Conservation (phyloP, 2,797 vertebrate genomes). For the Cyprinodon diabolis region DNA sequence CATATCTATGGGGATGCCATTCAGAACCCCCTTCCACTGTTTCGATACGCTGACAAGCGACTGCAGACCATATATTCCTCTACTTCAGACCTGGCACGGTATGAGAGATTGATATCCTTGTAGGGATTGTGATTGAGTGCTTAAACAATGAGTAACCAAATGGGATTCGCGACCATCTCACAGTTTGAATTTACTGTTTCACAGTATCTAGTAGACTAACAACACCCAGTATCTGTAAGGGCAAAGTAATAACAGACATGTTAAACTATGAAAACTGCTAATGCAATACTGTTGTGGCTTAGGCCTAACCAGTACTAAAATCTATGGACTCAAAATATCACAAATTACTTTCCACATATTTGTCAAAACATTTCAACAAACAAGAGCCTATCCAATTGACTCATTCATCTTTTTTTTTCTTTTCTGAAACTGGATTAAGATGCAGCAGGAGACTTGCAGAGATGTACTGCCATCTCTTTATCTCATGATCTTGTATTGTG, state of each 20-base stretch:
- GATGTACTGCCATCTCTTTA: too few species aligned
- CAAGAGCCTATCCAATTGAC: too few species aligned
- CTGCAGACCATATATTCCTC: constrained; percentile 57
- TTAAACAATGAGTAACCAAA: constrained; percentile 67
- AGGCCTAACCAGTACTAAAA: neutral
- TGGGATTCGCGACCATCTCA: constrained; percentile 61
- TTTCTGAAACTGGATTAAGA: neutral
- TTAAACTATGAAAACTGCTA: constrained; percentile 3
- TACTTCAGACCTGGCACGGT: constrained; percentile 48
- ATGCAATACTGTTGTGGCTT: neutral
- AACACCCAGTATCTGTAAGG: constrained; percentile 14
- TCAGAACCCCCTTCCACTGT: constrained; percentile 50
- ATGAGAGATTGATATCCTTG: constrained; percentile 60
- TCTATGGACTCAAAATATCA: neutral
- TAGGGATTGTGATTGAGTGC: constrained; percentile 63
- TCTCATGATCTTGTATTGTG: neutral
- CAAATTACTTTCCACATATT: neutral
- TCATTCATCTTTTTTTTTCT: neutral
- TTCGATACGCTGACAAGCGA: constrained; percentile 62
- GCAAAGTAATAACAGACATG: constrained; percentile 30
- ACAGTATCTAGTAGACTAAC: constrained; percentile 42
- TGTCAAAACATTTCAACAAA: neutral
- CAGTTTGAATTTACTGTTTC: constrained; percentile 43
- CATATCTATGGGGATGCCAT: constrained; percentile 61
- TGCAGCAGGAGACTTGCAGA: too few species aligned